These are phyloP conservation scores for Clistopyga incitator DNA, from an alignment of 2,888 invertebrate genomes.

Conservation along the genomic window DNA sequence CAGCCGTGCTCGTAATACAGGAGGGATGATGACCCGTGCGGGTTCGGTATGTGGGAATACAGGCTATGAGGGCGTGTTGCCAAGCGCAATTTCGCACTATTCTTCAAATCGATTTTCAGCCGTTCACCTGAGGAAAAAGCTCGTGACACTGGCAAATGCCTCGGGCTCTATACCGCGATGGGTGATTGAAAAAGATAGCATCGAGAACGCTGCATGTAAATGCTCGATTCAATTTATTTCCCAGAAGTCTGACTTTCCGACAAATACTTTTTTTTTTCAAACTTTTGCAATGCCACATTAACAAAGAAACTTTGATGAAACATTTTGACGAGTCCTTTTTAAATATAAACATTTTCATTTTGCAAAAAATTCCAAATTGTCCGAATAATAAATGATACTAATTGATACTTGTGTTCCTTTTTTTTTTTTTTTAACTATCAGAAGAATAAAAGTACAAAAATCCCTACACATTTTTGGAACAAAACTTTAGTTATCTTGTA, in stretches of 20 bases:
- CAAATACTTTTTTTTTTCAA: not conserved
- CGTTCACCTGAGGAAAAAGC: constrained; percentile 77
- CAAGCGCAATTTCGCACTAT: constrained; percentile 78
- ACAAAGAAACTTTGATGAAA: not conserved
- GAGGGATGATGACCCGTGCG: constrained; percentile 17
- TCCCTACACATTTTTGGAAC: too few species aligned
- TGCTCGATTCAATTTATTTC: constrained; percentile 34
- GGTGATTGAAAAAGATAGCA: constrained; percentile 32
- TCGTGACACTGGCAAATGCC: constrained; percentile 42
- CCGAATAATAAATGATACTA: too few species aligned
- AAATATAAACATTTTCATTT: too few species aligned
- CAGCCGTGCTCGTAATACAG: not conserved
- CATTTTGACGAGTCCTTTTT: too few species aligned
- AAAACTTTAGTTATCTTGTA: too few species aligned
- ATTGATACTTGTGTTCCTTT: too few species aligned
- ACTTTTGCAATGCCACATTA: not conserved
- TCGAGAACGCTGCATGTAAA: constrained; percentile 40
- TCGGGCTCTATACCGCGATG: constrained; percentile 17
- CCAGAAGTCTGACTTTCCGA: not conserved
- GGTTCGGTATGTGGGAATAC: constrained; percentile 33
- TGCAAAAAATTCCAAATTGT: too few species aligned
- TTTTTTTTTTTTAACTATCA: too few species aligned
- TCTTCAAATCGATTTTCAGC: constrained; percentile 77
- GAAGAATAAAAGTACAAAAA: too few species aligned
- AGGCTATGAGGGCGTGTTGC: constrained; percentile 77